phyloP scores from a whole-genome alignment of 2,797 vertebrate species.

The Hapalemur alaotrensis region DNA sequence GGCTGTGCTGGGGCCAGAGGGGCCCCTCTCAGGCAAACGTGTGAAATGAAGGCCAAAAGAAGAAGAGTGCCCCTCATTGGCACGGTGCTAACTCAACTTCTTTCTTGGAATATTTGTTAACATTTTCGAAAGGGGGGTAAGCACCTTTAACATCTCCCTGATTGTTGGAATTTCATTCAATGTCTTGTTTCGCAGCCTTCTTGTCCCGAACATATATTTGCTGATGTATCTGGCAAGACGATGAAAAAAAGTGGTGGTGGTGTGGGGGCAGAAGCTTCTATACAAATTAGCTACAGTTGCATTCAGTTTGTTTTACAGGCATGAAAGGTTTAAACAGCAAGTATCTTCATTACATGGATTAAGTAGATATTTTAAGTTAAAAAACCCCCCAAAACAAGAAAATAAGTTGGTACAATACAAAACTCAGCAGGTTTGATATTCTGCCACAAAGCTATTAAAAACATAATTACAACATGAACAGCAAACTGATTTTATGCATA shows the following conservation, averaged over 20 bases:
- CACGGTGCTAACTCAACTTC: not conserved
- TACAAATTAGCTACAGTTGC: constrained; percentile 77
- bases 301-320: constrained; percentile 78
- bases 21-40: not conserved
- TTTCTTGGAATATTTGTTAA: not conserved
- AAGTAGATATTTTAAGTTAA: constrained; percentile 84
- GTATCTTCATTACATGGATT: constrained; percentile 81
- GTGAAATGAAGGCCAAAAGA: constrained; percentile 19
- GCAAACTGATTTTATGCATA: constrained; percentile 84
- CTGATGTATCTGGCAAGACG: constrained; percentile 28
- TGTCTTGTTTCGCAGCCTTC: constrained; percentile 62
- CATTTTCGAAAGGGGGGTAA: not conserved
- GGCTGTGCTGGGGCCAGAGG: not conserved
- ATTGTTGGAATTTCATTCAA: not conserved
- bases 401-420: constrained; percentile 84
- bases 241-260: not conserved
- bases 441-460: constrained; percentile 84
- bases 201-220: constrained; percentile 29
- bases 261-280: not conserved
- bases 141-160: constrained; percentile 45
- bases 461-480: constrained; percentile 85
- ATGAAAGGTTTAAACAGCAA: constrained; percentile 81
- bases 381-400: constrained; percentile 64
- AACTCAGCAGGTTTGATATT: constrained; percentile 87
- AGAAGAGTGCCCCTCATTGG: constrained; percentile 7